Evolutionary conservation across 2,797 vertebrate species (phyloP).

Genomic region (Sus cebifrons): DNA sequence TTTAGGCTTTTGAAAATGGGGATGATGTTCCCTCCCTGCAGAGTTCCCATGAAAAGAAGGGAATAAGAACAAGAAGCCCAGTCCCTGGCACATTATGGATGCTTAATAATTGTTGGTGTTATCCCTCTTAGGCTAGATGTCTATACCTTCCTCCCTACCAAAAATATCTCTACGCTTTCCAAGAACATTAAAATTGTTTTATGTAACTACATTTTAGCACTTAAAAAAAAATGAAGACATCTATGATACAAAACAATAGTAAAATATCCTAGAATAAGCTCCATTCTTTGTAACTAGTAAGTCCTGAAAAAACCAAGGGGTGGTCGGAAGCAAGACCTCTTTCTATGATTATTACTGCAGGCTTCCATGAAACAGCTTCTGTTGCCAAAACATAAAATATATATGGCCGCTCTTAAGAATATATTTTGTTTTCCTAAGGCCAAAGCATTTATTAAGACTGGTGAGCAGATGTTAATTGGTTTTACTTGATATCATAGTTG

Average conservation of each 20-base stretch:
- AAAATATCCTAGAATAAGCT: constrained; percentile 31
- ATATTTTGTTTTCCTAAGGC: not conserved
- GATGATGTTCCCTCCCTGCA: not conserved
- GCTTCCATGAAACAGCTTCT: not conserved
- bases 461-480: not conserved
- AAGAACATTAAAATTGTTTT: constrained; percentile 27
- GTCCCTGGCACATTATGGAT: not conserved
- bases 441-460: not conserved
- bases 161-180: not conserved
- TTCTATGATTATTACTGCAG: not conserved
- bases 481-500: constrained; percentile 7
- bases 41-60: not conserved
- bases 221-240: not conserved
- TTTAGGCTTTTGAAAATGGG: not conserved
- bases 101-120: not conserved
- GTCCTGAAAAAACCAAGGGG: not conserved
- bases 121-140: not conserved
- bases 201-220: not conserved
- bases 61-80: not conserved
- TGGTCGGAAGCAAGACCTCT: not conserved
- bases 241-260: not conserved
- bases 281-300: not conserved
- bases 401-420: not conserved
- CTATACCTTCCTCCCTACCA: not conserved
- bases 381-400: not conserved